Conservation (phyloP, 1,140 invertebrate genomes). For the Drosophila lini region DNA sequence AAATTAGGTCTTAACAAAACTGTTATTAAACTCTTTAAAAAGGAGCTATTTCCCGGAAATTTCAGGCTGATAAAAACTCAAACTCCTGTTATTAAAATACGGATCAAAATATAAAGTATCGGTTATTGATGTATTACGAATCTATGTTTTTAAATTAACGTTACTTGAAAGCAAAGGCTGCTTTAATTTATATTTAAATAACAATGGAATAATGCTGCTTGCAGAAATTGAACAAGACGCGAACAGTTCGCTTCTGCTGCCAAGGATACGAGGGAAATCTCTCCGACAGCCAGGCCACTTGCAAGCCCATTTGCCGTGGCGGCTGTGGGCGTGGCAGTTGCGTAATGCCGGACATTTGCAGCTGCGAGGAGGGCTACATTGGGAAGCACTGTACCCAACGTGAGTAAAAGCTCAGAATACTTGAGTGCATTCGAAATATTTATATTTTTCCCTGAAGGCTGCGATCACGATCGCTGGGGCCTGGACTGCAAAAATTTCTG, state of each 20-base stretch:
- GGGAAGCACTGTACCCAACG: slow-evolving; percentile 81
- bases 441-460: slow-evolving; percentile 44
- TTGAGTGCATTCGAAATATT: background rate
- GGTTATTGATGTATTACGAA: too few species aligned
- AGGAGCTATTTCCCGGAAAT: too few species aligned
- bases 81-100: too few species aligned
- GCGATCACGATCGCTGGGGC: slow-evolving; percentile 82
- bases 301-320: slow-evolving; percentile 78
- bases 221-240: slow-evolving; percentile 74
- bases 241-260: slow-evolving; percentile 80
- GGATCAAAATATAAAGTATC: too few species aligned
- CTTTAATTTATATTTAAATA: too few species aligned
- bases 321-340: slow-evolving; percentile 83
- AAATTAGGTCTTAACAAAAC: background rate
- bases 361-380: slow-evolving; percentile 78
- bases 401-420: slow-evolving; percentile 38
- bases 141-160: too few species aligned
- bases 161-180: too few species aligned
- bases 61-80: too few species aligned
- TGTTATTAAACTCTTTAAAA: too few species aligned
- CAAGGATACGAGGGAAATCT: slow-evolving; percentile 80
- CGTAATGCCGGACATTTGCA: slow-evolving; percentile 72
- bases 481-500: slow-evolving; percentile 75
- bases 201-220: background rate
- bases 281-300: slow-evolving; percentile 75